These are phyloP conservation scores for Parochlus steinenii DNA, from an alignment of 2,888 invertebrate genomes.

Conservation along the genomic window DNA sequence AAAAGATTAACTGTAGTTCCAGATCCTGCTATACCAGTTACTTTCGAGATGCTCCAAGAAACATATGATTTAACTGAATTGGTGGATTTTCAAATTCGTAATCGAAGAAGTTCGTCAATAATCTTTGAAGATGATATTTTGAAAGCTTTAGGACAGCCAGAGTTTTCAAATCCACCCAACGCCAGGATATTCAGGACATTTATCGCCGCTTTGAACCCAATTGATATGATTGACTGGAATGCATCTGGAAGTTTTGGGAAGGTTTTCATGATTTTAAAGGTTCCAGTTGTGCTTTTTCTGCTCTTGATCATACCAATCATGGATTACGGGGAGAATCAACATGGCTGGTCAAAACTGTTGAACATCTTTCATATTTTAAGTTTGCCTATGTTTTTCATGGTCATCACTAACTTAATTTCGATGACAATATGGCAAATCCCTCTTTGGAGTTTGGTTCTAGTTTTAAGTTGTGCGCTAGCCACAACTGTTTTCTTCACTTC, in stretches of 20 bases:
- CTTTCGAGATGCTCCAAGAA: background rate
- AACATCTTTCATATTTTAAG: constrained; percentile 35
- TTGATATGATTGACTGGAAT: constrained; percentile 13
- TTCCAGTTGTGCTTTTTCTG: constrained; percentile 34
- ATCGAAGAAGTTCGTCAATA: background rate
- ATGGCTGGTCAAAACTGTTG: constrained; percentile 41
- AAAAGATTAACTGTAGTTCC: constrained; percentile 6
- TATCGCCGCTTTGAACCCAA: constrained; percentile 13
- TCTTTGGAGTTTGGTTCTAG: constrained; percentile 12
- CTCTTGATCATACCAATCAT: constrained; percentile 39
- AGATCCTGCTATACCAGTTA: background rate
- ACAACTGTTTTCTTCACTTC: constrained; percentile 15
- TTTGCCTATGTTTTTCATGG: constrained; percentile 23
- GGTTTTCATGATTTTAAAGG: constrained; percentile 13
- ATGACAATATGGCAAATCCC: constrained; percentile 2
- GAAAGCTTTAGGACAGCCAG: background rate
- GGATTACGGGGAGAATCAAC: constrained; percentile 30
- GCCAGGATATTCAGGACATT: constrained; percentile 13
- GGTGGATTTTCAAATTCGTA: constrained; percentile 3
- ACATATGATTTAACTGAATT: background rate
- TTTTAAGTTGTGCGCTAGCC: constrained; percentile 8
- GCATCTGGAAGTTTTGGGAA: constrained; percentile 8
- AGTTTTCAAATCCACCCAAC: constrained; percentile 9
- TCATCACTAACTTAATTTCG: background rate
- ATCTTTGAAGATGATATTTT: constrained; percentile 4